These are phyloP conservation scores for Parazoanthus swiftii DNA, from an alignment of 92 coral and sea anemone species.

Conservation along the genomic window DNA sequence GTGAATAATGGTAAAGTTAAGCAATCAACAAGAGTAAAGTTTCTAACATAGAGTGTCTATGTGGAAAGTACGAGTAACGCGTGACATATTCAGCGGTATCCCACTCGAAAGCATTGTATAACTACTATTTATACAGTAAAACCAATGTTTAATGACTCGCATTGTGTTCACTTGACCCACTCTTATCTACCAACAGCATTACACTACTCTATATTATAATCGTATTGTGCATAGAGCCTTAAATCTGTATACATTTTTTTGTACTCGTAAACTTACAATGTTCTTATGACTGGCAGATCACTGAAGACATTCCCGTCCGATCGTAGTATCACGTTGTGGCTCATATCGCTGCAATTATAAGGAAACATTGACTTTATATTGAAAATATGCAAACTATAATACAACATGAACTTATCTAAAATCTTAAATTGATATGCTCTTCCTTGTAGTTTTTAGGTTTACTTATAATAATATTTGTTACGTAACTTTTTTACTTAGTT, in stretches of 20 bases:
- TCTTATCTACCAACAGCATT: background rate
- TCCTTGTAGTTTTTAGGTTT: too few relatives aligned
- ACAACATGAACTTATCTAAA: background rate
- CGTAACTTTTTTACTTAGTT: too few relatives aligned
- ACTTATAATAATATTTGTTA: too few relatives aligned
- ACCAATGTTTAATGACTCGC: too few relatives aligned
- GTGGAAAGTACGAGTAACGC: too few relatives aligned
- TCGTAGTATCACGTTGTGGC: constrained; percentile 40
- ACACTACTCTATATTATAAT: background rate
- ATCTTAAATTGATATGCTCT: too few relatives aligned
- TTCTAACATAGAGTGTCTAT: too few relatives aligned
- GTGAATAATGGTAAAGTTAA: too few relatives aligned
- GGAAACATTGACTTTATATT: background rate
- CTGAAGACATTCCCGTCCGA: constrained; percentile 24
- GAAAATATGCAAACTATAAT: background rate
- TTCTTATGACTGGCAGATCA: constrained; percentile 25
- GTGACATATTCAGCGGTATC: too few relatives aligned
- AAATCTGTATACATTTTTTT: background rate
- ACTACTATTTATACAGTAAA: too few relatives aligned
- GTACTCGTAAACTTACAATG: constrained; percentile 33
- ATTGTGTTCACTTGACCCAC: background rate
- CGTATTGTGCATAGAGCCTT: background rate
- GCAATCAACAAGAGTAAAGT: too few relatives aligned
- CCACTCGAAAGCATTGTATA: too few relatives aligned
- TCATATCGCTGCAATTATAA: constrained; percentile 38